These are phyloP conservation scores for Lycia hirtaria DNA, from an alignment of 2,888 invertebrate genomes.

Conservation along the genomic window DNA sequence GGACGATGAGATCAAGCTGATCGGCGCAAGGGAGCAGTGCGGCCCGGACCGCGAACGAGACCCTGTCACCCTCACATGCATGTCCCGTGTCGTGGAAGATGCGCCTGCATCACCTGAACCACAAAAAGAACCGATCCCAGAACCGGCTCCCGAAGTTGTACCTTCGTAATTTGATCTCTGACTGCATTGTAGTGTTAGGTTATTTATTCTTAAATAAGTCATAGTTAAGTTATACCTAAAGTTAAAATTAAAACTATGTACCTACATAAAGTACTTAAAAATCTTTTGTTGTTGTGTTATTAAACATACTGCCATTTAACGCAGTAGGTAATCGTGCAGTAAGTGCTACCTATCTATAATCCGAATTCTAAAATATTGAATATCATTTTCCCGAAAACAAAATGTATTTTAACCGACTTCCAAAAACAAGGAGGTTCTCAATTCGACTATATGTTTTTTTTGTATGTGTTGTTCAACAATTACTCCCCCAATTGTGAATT, in stretches of 20 bases:
- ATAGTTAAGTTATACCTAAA: constrained; percentile 37
- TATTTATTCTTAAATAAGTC: constrained; percentile 45
- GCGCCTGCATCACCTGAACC: not conserved
- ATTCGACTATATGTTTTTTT: no score
- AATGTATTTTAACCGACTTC: no score
- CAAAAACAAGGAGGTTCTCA: no score
- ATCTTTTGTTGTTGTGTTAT: no score
- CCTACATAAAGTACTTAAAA: constrained; percentile 21
- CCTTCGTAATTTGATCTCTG: constrained; percentile 61
- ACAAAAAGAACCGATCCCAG: constrained; percentile 23
- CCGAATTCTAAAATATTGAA: no score
- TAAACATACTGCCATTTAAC: no score
- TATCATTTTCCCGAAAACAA: no score
- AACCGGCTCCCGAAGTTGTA: constrained; percentile 60
- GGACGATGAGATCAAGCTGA: constrained; percentile 76
- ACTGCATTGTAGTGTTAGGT: constrained; percentile 52
- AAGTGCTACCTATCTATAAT: no score
- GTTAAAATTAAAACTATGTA: no score
- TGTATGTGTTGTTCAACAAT: no score
- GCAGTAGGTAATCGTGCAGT: no score
- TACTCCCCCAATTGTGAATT: no score
- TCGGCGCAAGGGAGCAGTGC: constrained; percentile 90
- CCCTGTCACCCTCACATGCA: constrained; percentile 87
- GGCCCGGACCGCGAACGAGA: constrained; percentile 90
- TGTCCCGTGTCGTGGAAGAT: constrained; percentile 34